Evolutionary conservation across 2,113 vertebrate species (phyloP).

Genomic region (Ia io): DNA sequence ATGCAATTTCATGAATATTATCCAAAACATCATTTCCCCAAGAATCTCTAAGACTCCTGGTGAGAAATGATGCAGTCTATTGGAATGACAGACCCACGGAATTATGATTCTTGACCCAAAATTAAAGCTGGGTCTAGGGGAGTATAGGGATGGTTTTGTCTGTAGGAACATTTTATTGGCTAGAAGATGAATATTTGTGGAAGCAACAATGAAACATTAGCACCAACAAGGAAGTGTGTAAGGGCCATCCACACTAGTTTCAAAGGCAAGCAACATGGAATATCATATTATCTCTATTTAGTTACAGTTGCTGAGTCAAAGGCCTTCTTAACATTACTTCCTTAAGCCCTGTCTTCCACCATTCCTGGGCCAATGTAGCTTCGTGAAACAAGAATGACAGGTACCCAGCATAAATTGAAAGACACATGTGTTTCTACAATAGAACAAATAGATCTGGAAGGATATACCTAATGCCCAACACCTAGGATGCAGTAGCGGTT

Average conservation of each 20-base stretch:
- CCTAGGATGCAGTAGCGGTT: background rate
- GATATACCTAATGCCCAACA: background rate
- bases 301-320: background rate
- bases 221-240: background rate
- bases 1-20: background rate
- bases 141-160: background rate
- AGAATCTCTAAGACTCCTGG: background rate
- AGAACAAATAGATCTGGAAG: background rate
- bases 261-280: background rate
- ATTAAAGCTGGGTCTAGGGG: background rate
- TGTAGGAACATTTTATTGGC: background rate
- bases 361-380: background rate
- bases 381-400: background rate
- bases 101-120: background rate
- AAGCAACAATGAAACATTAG: background rate
- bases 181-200: background rate
- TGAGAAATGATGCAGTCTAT: background rate
- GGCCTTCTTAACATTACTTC: background rate
- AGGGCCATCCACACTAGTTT: background rate
- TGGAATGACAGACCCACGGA: background rate
- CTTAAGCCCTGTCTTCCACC: background rate
- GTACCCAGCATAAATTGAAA: background rate
- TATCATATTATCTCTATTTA: background rate
- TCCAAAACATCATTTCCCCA: background rate
- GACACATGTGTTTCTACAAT: background rate